Base-by-base conservation (phyloP, 1,140 invertebrate species). In the Teleogryllus occipitalis region DNA sequence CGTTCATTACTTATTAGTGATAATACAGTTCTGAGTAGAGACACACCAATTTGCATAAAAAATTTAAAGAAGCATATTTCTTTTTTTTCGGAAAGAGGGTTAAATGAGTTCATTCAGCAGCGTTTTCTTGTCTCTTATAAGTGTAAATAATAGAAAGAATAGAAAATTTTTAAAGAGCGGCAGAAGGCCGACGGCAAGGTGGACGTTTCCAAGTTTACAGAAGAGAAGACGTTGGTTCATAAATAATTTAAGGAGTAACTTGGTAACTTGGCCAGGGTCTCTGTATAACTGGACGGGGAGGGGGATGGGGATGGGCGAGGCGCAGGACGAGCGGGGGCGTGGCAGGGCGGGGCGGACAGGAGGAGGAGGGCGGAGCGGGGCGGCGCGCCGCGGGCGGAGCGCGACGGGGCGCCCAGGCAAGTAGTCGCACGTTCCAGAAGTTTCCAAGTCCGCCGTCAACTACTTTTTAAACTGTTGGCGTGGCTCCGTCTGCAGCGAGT, bases 191-290 rank as follows among this genome's bases (percentile, higher is more conserved):
- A 65, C 54, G 54, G 10, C 54, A 65, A 65, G 54, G 54, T 65
- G 54, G 54, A 65, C 54, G 54, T 65, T 18, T 18, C 18, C 54
- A 18, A 65, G 54, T 65, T 65, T 65, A 65, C 54, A 14, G 54
- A 65, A 65, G 54, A 14, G 54, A 65, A 65, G 54, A 65, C 54
- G 54, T 65, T 65, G 54, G 54, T 65, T 65, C 54, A 65, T 65
- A 65, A 65, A 65, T 65, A 65, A 65, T 65, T 65, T 65, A 65
- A 65, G 54, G 54, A 10, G 54, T 65, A 65, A 65, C 54, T 65
- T 65, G 54, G 54, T 65, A 65, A 65, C 54, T 65, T 65, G 54
- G 54, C 54, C 54, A 65, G 54, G 54, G 54, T 65, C 54, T 65
- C 54, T 65, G 54, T 65, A 65, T 65, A 65, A 65, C 54, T 65